phyloP scores from a whole-genome alignment of 2,113 vertebrate species.

The Oriolus oriolus region DNA sequence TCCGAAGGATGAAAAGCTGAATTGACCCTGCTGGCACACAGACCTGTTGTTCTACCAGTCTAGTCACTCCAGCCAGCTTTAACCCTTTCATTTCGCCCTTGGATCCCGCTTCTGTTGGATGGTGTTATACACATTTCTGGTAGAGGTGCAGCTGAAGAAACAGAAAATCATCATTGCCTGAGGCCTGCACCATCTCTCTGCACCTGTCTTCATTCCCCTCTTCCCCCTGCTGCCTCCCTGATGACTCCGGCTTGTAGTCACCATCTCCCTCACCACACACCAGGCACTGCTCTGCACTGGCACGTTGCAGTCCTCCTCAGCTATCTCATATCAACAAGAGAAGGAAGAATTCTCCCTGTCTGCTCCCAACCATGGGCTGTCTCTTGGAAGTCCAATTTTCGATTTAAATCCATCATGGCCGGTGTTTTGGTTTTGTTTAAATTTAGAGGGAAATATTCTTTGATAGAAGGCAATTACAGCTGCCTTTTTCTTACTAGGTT shows the following conservation, averaged over 20 bases:
- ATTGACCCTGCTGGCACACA: conserved; percentile 4
- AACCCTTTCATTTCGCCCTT: background rate
- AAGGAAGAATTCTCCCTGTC: background rate
- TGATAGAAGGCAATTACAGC: no score
- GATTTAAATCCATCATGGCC: background rate
- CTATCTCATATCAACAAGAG: background rate
- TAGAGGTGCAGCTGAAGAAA: background rate
- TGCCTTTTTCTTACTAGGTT: no score
- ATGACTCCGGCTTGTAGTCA: background rate
- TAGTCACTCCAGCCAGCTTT: background rate
- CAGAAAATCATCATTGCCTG: accelerated
- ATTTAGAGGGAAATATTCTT: no score
- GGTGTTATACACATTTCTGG: background rate
- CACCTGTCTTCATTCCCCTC: background rate
- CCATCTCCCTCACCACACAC: background rate
- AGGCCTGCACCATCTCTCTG: accelerated
- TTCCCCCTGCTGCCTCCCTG: background rate
- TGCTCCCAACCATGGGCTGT: background rate
- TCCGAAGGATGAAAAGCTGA: conserved; percentile 4
- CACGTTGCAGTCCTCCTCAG: accelerated
- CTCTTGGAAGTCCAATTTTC: background rate
- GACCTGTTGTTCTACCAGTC: conserved; percentile 12
- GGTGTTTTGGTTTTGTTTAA: no score
- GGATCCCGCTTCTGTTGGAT: background rate
- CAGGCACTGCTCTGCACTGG: background rate